These are phyloP conservation scores for Erebia palarica DNA, from an alignment of 2,888 invertebrate genomes.

Conservation along the genomic window DNA sequence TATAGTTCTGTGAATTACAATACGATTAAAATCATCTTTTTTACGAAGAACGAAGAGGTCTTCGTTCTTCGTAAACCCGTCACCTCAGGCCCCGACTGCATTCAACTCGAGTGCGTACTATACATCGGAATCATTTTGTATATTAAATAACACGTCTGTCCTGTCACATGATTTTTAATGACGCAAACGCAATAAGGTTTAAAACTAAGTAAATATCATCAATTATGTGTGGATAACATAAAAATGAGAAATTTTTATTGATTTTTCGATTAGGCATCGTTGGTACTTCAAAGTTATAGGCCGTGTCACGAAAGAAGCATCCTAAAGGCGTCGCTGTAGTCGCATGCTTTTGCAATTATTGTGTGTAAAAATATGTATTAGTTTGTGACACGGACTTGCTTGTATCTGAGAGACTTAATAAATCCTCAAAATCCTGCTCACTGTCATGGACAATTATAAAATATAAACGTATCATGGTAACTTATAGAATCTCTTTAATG, in stretches of 20 bases:
- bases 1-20: too few relatives aligned
- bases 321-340: too few relatives aligned
- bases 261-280: too few relatives aligned
- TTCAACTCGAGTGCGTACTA: too few relatives aligned
- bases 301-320: too few relatives aligned
- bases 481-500: constrained; percentile 26
- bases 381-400: too few relatives aligned
- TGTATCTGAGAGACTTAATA: background rate
- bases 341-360: too few relatives aligned
- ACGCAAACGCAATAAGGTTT: background rate
- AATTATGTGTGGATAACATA: background rate
- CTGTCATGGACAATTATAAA: constrained; percentile 19
- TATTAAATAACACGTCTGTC: background rate
- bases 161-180: background rate
- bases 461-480: constrained; percentile 12
- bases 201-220: background rate
- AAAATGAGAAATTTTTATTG: background rate
- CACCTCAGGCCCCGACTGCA: too few relatives aligned
- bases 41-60: too few relatives aligned
- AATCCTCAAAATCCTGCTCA: constrained; percentile 7
- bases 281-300: background rate
- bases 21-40: too few relatives aligned
- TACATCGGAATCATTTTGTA: background rate
- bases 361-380: too few relatives aligned
- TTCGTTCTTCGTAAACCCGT: too few relatives aligned